Conservation (phyloP, 2,888 invertebrate genomes). For the Nephrotoma appendiculata region DNA sequence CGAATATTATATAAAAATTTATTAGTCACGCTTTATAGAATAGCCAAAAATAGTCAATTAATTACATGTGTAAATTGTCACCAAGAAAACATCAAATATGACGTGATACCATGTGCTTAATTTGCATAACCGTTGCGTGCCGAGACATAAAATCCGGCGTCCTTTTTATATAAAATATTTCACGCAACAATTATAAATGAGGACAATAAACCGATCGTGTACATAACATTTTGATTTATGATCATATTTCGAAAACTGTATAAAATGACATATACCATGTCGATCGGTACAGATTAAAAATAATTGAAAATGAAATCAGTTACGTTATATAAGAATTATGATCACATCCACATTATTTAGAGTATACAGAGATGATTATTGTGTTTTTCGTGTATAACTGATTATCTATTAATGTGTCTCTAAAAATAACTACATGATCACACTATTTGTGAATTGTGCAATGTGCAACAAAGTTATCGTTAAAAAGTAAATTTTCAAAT, state of each 20-base stretch:
- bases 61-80: not conserved
- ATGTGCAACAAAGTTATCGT: not conserved
- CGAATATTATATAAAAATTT: not conserved
- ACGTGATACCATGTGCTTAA: not conserved
- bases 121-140: not conserved
- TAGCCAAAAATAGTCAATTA: not conserved
- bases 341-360: not conserved
- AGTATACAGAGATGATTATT: not conserved
- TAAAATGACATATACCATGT: not conserved
- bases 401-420: not conserved
- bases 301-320: not conserved
- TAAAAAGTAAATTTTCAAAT: too few relatives aligned
- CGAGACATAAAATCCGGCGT: not conserved
- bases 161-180: not conserved
- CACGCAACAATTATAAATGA: not conserved
- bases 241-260: not conserved
- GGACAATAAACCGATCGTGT: not conserved
- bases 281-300: not conserved
- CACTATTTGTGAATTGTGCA: not conserved
- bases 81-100: not conserved
- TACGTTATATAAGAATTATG: not conserved
- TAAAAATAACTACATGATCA: not conserved
- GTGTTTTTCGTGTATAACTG: not conserved
- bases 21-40: not conserved
- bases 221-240: not conserved